Evolutionary conservation across 2,113 vertebrate species (phyloP).

Genomic region (Daubentonia madagascariensis): DNA sequence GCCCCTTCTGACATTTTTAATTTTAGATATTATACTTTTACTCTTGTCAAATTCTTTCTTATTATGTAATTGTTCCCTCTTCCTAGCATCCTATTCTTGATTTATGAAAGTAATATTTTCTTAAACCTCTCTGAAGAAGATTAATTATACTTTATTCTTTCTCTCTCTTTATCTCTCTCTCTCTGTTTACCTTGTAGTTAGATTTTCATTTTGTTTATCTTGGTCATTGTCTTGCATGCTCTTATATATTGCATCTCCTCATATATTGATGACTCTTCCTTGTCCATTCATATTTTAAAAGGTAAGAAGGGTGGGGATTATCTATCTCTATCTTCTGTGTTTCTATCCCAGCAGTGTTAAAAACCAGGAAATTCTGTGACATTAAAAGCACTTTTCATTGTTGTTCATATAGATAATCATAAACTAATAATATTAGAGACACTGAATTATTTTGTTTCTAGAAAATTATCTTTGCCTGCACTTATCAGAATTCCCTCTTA

Average conservation of each 20-base stretch:
- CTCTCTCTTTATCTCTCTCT: not conserved
- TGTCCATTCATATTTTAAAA: not conserved
- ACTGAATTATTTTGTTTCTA: not conserved
- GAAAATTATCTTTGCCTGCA: not conserved
- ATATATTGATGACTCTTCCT: not conserved
- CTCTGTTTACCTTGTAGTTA: not conserved
- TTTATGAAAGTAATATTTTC: constrained; percentile 26
- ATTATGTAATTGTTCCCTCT: not conserved
- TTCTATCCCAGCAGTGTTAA: not conserved
- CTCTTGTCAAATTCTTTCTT: not conserved
- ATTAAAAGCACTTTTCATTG: not conserved
- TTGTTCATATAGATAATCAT: not conserved
- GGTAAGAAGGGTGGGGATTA: not conserved
- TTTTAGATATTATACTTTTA: not conserved
- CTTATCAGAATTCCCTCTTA: constrained; percentile 17
- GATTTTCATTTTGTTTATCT: not conserved
- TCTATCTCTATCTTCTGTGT: not conserved
- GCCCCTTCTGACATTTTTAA: not conserved
- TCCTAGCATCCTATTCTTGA: not conserved
- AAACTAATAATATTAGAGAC: no score
- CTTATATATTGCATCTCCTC: not conserved
- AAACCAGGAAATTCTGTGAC: not conserved
- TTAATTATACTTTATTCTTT: not conserved
- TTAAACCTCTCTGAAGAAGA: not conserved
- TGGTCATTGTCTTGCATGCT: not conserved